Percentiles rank a stretch among this genome's conserved stretches.
These are phyloP conservation scores for Psammodynastes pulverulentus DNA, from an alignment of 2,113 vertebrate species.

Conservation along the genomic window DNA sequence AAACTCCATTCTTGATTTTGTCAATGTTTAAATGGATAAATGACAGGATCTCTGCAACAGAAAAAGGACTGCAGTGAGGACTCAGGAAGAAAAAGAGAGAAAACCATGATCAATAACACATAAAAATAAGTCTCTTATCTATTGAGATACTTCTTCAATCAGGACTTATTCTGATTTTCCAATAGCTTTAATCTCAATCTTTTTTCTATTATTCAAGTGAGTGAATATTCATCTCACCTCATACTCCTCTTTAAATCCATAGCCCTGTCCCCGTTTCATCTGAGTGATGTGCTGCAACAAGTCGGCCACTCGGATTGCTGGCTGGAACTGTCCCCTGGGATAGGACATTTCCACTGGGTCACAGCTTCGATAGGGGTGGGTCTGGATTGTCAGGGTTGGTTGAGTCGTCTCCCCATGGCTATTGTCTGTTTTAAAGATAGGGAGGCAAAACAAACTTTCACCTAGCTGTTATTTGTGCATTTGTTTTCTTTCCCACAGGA, in stretches of 20 bases:
- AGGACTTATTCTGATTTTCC: not conserved
- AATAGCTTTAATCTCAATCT: not conserved
- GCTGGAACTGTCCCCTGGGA: constrained; percentile 91
- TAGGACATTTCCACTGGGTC: constrained; percentile 97
- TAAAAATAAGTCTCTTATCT: not conserved
- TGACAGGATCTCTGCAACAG: not conserved
- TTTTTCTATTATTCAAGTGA: fast-evolving
- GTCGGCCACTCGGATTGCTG: constrained; percentile 93
- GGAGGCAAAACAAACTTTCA: constrained; percentile 54
- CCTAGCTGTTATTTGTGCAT: not conserved
- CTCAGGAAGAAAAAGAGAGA: not conserved
- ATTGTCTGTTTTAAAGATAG: constrained; percentile 76
- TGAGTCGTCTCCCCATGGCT: constrained; percentile 87
- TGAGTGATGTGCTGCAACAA: constrained; percentile 98
- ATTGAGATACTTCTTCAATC: not conserved
- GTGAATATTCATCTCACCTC: constrained; percentile 76
- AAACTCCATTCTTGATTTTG: not conserved
- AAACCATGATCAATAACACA: not conserved
- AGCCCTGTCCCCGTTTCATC: constrained; percentile 97
- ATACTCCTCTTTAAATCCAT: constrained; percentile 97
- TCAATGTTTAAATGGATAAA: not conserved
- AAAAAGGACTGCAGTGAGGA: not conserved
- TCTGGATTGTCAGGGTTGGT: constrained; percentile 92
- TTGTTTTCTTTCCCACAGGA: not conserved
- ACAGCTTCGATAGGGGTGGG: constrained; percentile 89